Evolutionary conservation across 2,797 vertebrate species (phyloP).

Genomic region (Sebastolobus alascanus): DNA sequence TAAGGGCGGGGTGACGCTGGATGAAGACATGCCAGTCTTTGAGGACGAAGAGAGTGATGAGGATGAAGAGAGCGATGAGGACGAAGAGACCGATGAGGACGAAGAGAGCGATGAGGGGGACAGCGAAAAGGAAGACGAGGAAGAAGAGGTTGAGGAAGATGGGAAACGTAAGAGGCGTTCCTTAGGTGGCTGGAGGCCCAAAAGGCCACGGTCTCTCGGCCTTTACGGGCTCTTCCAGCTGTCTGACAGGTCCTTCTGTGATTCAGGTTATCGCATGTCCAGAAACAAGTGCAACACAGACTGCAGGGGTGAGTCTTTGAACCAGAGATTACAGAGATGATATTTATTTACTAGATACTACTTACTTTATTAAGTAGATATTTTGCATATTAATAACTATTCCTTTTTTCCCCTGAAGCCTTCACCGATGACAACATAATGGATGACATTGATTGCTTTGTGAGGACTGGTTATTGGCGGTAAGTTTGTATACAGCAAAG

Average conservation of each 20-base stretch:
- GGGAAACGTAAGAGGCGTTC: background rate
- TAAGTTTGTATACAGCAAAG: slow-evolving; percentile 38
- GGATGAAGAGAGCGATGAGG: no score
- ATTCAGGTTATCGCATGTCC: slow-evolving; percentile 21
- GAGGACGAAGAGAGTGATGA: no score
- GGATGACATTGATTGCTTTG: slow-evolving; percentile 59
- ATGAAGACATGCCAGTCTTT: no score
- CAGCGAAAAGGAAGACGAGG: background rate
- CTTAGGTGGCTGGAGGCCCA: accelerated
- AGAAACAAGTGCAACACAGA: background rate
- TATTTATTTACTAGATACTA: background rate
- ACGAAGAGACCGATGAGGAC: no score
- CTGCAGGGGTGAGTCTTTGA: slow-evolving; percentile 47
- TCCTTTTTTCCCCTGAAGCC: slow-evolving; percentile 26
- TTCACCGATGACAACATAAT: slow-evolving; percentile 63
- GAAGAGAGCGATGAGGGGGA: background rate
- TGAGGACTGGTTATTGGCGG: background rate
- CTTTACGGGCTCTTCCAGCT: slow-evolving; percentile 59
- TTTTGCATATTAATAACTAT: background rate
- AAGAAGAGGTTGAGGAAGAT: background rate
- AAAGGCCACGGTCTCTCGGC: background rate
- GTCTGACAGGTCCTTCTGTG: slow-evolving; percentile 27
- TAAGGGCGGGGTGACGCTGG: no score
- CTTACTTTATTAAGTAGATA: background rate
- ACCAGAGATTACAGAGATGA: background rate